These are phyloP conservation scores for Protodeltote pygarga DNA, from an alignment of 2,888 invertebrate species.

Conservation along the genomic window DNA sequence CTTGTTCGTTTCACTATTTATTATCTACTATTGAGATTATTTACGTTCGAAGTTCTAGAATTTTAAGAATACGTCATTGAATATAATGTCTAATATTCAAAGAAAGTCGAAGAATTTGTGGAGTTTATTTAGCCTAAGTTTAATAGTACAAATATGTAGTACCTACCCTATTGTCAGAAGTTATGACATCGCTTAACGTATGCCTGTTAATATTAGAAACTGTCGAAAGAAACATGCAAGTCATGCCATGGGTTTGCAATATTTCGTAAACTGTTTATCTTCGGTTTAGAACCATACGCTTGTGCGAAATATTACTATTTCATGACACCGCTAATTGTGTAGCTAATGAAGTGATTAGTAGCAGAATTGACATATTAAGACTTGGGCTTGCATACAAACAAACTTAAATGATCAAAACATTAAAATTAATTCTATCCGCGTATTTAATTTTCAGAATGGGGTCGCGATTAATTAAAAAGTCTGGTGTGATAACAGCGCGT, in stretches of 20 bases:
- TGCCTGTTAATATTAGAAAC: conserved; percentile 63
- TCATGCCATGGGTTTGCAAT: conserved; percentile 45
- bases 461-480: conserved; percentile 43
- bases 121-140: background rate
- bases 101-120: too few species aligned
- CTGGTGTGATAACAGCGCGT: conserved; percentile 34
- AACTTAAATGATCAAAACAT: conserved; percentile 30
- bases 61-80: too few species aligned
- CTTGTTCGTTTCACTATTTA: too few species aligned
- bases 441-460: conserved; percentile 42
- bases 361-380: conserved; percentile 3
- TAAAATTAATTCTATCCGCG: conserved; percentile 34
- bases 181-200: conserved; percentile 65
- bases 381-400: too few species aligned
- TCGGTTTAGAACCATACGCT: conserved; percentile 10
- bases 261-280: conserved; percentile 36
- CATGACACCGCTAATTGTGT: conserved; percentile 17
- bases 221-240: conserved; percentile 51
- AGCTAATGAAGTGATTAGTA: conserved; percentile 11
- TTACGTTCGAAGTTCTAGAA: too few species aligned
- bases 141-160: conserved; percentile 10
- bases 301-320: conserved; percentile 20
- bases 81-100: too few species aligned
- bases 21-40: too few species aligned
- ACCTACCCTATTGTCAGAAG: conserved; percentile 10